Base-by-base conservation (phyloP, 2,797 vertebrate species). In the Tragopan temminckii region DNA sequence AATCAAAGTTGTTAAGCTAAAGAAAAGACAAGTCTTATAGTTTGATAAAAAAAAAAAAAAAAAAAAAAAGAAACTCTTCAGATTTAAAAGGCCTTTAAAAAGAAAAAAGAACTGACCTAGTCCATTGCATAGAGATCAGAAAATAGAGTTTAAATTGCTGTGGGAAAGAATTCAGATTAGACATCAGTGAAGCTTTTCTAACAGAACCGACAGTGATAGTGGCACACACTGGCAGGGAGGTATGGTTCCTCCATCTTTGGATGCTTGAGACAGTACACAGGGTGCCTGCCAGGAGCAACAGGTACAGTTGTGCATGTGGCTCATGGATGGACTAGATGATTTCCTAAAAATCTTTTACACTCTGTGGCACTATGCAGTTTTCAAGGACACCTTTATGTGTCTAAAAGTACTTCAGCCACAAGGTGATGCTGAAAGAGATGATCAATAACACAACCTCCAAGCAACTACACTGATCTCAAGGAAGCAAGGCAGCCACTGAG, bases 11-110 rank as follows among this genome's bases (percentile, higher is more conserved):
- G n/a, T 35, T 79, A 36, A 87, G 52, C 31, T 74, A 79, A 79
- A 11, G 31, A 72, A 90, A 94, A 42, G 9, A 14, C 9, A 84
- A 50, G 20, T 66, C 18, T 52, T 79, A 74, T 29, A 92, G 3
- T 40, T 38, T 59, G 38, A 70, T 55, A 9, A 11, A 40, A 31
- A 15, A 43, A 66, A 23, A 21, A 21, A 20, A n/a, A n/a, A n/a
- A 77, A 90, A 38, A 43, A 23, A 21, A 21, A 20, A 3, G 17
- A 43, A 46, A 24, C 6, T 16, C n/a, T 67, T 79, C 43, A 36
- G 21, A 89, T 85, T 76, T 74, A 59, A 77, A 80, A 93, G 43
- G 17, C 12, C 46, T 92, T 87, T 63, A 35, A 62, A 72, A 90
- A 74, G 27, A 69, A 87, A 38, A 81, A 86, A 55, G 21, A 82